A percentile compares a stretch with the other conserved stretches of the same genome.
These are phyloP conservation scores for Caracal caracal DNA, from an alignment of 2,113 vertebrate species.

Conservation along the genomic window DNA sequence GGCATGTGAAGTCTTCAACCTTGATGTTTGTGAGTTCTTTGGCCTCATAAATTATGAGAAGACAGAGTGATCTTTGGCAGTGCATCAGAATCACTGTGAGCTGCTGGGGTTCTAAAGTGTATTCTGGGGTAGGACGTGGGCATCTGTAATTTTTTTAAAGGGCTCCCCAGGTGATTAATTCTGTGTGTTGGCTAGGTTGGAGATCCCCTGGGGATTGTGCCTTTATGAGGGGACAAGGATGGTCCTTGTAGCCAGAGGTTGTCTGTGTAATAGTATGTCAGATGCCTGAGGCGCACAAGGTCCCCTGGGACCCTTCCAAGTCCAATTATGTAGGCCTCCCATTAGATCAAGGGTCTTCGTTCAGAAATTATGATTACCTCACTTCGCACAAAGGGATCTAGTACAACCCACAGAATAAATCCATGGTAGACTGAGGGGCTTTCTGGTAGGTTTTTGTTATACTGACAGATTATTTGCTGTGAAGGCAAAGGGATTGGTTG, in stretches of 20 bases:
- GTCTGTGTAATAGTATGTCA: background rate
- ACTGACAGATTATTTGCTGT: background rate
- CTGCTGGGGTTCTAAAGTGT: background rate
- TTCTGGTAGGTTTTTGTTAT: background rate
- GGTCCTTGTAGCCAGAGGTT: background rate
- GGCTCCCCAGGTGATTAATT: background rate
- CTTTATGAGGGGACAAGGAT: background rate
- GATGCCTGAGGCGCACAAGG: background rate
- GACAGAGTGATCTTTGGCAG: background rate
- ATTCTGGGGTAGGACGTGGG: background rate
- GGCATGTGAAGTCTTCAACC: background rate
- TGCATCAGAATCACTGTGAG: rapidly evolving
- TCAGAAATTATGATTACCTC: background rate
- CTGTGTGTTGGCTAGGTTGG: background rate
- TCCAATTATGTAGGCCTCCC: background rate
- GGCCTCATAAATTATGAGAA: background rate
- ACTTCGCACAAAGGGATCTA: background rate
- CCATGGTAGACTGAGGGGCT: background rate
- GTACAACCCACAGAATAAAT: background rate
- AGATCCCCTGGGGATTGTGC: background rate
- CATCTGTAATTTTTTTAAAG: background rate
- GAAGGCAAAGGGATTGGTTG: background rate
- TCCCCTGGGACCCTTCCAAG: background rate
- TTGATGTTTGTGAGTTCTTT: background rate
- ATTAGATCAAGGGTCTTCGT: background rate